Evolutionary conservation across 2,113 vertebrate genomes (phyloP).

Genomic region (Hippocampus guttulatus): DNA sequence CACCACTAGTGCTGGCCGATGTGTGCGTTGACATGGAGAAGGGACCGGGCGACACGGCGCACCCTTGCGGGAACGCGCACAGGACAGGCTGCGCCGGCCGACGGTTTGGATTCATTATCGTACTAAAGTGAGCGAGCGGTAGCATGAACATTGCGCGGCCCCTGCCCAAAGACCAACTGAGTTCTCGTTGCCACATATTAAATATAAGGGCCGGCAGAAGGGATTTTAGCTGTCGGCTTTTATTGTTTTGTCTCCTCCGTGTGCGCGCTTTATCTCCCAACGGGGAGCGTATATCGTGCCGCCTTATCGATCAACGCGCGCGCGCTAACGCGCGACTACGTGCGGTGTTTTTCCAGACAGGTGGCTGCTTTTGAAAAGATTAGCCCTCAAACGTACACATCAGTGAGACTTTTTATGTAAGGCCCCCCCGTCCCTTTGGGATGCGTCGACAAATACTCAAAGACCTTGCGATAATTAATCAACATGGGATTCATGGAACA

Average conservation of each 20-base stretch:
- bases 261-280: background rate
- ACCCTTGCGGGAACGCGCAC: constrained; percentile 2
- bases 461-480: constrained; percentile 14
- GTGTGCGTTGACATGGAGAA: constrained; percentile 24
- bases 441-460: constrained; percentile 13
- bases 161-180: constrained; percentile 27
- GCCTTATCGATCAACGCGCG: constrained; percentile 1
- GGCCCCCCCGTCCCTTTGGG: background rate
- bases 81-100: no score
- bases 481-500: background rate
- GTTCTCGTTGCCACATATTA: constrained; percentile 13
- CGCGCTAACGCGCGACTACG: constrained; percentile 8
- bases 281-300: background rate
- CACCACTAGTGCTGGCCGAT: constrained; percentile 52
- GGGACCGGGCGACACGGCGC: constrained; percentile 2
- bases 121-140: constrained; percentile 61
- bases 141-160: constrained; percentile 43
- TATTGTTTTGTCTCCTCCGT: background rate
- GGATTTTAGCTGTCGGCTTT: constrained; percentile 2
- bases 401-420: background rate
- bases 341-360: constrained; percentile 14
- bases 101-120: no score
- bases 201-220: constrained; percentile 2
- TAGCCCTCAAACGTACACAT: background rate
- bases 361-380: constrained; percentile 12